Evolutionary conservation across 2,888 invertebrate genomes (phyloP), one percentile per base, ranked within the genome.

Genomic region (Coelinius sp.): DNA sequence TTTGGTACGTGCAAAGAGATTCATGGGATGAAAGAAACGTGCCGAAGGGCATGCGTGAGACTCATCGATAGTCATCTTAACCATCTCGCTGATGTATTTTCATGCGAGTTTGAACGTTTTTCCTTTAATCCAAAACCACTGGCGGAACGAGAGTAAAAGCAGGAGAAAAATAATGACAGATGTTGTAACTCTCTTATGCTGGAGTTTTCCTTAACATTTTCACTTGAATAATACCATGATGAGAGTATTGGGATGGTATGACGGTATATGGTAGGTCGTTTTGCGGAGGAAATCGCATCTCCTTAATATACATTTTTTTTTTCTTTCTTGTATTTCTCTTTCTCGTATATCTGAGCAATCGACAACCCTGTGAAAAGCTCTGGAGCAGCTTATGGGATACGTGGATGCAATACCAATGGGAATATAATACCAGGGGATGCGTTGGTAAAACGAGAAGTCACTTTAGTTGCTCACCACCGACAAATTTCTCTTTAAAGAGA

Each of bases 391-490:
- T 65, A 70, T 72, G 12, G 27, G 38, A 25, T 73, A 76, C 74
- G 71, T 76, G 76, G 65, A 65, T 46, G 73, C 69, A 77, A 77
- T 77, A 64, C 27, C 35, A 70, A 77, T 72, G 63, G 52, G 20
- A 14, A 46, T 27, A 14, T 35, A 62, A 35, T 38, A 38, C 35
- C 27, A 35, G 22, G 25, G 25, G 25, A 25, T 12, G 44, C 25
- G 20, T 64, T 64, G 41, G 25, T 25, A 6, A 44, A 44, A 56
- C 56, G 44, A 64, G 25, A 64, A 64, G 44, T 64, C 64, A 41
- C 44, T 64, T 64, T 20, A 24, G 41, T 64, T 64, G 44, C 64
- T 64, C 64, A 64, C 41, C 14, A 14, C 44, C 25, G 41, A 44
- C 25, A 56, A 53, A 56, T 49, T 56, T 56, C 1, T 27, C n/a